Evolutionary conservation across 2,888 invertebrate species (phyloP), one percentile per base, ranked within the genome.

Genomic region (Lamellibrachia satsuma): DNA sequence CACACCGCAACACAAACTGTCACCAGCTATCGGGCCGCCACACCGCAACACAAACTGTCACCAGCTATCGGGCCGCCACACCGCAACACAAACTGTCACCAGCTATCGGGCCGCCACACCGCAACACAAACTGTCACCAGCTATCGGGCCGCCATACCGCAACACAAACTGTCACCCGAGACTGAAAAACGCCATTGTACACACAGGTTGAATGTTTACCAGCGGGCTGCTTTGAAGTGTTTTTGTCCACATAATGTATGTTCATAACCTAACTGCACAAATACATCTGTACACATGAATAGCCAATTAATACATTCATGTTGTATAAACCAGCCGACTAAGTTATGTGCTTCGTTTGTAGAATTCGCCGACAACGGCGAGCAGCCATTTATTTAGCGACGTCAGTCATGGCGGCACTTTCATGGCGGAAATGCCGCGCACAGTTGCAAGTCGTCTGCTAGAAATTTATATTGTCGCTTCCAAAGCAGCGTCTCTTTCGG

Each of bases 1-100:
- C 75, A 75, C 75, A 75, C 75, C 75, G 75, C 75, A 75, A 75
- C 15, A 15, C 75, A 75, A 75, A 75, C 75, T 75, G 75, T 75
- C 75, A 75, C 39, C 39, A 39, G 39, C 39, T 39, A 39, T 39
- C 39, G 39, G 39, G 39, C 39, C 39, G 39, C 39, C 39, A 39
- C 39, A 39, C 39, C 39, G 39, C 39, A 39, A 39, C 39, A 39
- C 39, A 39, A 39, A 39, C 39, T 39, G 39, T 39, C 39, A 75
- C 75, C 75, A 75, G 75, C 75, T 75, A 75, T 75, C 75, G 75
- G 22, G 22, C 15, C 75, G 75, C 6, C 75, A 75, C 75, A 75
- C 75, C 75, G 75, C 75, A 75, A 75, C 15, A 15, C 75, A 75
- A 75, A 75, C 75, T 75, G 75, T 75, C 75, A 75, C 39, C 39